Base-by-base conservation (phyloP, 2,888 invertebrate species). In the Sclerodermus sp. region DNA sequence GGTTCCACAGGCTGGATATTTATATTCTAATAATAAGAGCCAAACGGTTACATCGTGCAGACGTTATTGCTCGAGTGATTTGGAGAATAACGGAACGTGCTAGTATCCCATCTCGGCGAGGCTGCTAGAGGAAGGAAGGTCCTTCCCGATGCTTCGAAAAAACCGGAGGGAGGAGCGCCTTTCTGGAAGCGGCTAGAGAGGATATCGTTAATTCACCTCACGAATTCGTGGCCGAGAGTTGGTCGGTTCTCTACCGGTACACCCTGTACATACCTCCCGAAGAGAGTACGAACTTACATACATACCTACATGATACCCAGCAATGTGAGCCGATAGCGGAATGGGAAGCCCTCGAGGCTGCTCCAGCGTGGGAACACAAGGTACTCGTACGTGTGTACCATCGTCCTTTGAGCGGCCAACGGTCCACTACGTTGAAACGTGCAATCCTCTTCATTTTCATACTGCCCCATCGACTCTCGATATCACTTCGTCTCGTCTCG, bases 291-390 rank as follows among this genome's bases (percentile, higher is more conserved):
- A 64, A 65, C 65, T 55, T 66, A 62, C 64, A 60, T 68, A 64
- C 65, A 61, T 67, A 60, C 66, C 64, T 67, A 67, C 68, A 68
- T 62, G 65, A 66, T 69, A 65, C 64, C 60, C 57, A 57, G 57
- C 66, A 64, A 66, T 66, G 70, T 58, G 64, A 65, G 63, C 62
- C 67, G 67, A 72, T 70, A 68, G 70, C 64, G 68, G 68, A 70
- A 70, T 67, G 68, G 69, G 67, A 68, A 70, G 70, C 71, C 70
- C 70, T 65, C 60, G 68, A 66, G 68, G 67, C 66, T 68, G 68
- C 68, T 71, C 67, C 67, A 70, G 64, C 74, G 74, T 74, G 74
- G 74, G 74, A 74, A 74, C 71, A 71, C 61, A 58, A 64, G 57
- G 60, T 53, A 39, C 34, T 12, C 34, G 34, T 58, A 62, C 64